phyloP scores from a whole-genome alignment of 2,888 invertebrate genomes.

The Lasioglossum oenotherae region DNA sequence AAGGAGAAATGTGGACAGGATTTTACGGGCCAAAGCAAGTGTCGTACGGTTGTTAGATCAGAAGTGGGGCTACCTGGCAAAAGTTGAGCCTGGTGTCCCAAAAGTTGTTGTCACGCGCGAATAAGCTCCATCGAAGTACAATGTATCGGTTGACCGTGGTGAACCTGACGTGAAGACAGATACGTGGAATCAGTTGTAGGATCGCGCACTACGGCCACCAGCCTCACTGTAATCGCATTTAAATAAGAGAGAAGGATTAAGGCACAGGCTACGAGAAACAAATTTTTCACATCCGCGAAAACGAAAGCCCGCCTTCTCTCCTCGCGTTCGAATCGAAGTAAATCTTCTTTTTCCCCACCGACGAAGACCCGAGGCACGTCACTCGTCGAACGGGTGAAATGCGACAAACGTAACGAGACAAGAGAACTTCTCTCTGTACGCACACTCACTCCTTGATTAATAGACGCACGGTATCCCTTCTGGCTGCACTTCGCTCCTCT shows the following conservation, averaged over 20 bases:
- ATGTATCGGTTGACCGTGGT: slow-evolving; percentile 50
- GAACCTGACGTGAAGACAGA: slow-evolving; percentile 49
- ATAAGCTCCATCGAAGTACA: slow-evolving; percentile 71
- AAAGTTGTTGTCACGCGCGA: slow-evolving; percentile 72
- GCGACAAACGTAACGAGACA: slow-evolving; percentile 57
- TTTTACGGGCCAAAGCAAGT: slow-evolving; percentile 28
- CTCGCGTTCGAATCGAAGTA: slow-evolving; percentile 44
- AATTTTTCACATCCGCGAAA: slow-evolving; percentile 29
- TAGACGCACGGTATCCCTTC: slow-evolving; percentile 48
- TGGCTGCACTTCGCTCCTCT: slow-evolving; percentile 50
- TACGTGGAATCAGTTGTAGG: slow-evolving; percentile 33
- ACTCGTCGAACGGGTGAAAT: slow-evolving; percentile 63
- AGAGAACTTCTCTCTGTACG: slow-evolving; percentile 46
- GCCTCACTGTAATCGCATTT: slow-evolving; percentile 65
- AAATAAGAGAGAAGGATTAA: slow-evolving; percentile 54
- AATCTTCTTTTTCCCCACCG: slow-evolving; percentile 60
- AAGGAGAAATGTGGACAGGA: slow-evolving; percentile 47
- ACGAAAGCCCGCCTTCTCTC: slow-evolving; percentile 52
- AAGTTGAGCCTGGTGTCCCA: slow-evolving; percentile 65
- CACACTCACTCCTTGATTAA: slow-evolving; percentile 61
- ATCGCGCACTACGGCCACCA: slow-evolving; percentile 60
- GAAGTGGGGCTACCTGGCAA: slow-evolving; percentile 65
- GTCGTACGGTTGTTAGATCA: slow-evolving; percentile 38
- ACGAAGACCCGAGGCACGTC: slow-evolving; percentile 66
- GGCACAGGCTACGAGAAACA: slow-evolving; percentile 15